Base-by-base conservation (phyloP, 2,113 vertebrate species). In the Solea senegalensis region DNA sequence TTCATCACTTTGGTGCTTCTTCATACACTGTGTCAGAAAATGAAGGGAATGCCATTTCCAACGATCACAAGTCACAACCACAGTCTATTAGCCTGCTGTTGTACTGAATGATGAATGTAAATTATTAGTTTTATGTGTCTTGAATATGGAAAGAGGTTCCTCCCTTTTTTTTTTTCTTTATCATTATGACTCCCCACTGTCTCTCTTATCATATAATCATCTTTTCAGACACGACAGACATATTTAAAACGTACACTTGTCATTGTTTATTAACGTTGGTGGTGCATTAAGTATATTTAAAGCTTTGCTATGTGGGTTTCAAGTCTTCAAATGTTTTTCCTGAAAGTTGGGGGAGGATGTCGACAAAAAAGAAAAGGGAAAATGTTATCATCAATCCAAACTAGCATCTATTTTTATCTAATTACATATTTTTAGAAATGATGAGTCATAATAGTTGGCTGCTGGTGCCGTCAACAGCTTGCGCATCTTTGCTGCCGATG, bases 341-440 rank as follows among this genome's bases (percentile, higher is more conserved):
- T 43, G 9, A 55, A 54, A 43, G 16, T 21, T 60, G 41, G 49
- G 41, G 49, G 49, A 60, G 26, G 9, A 49, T 12, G 15, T 3
- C 14, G 5, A 50, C 7, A 75, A 14, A 15, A 39, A 63, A 52
- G 21, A 48, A 21, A 21, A 21, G 21, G 21, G 21, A 21, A 21
- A 21, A 21, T 21, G 21, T 21, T 21, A 21, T 21, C 21, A 39
- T 41, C 26, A 34, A 16, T 65, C 14, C 10, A 43, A 76, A 51
- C n/a, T 62, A 5, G 6, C 11, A 0, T 44, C 67, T 84, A 74
- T 84, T 79, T 72, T 68, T 75, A 69, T 65, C 79, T 52, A 45
- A 43, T 26, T 73, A 40, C 54, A 5, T 85, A 88, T 80, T 80
- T 86, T 83, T 88, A 80, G 85, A 74, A 16, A 40, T 56, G 51